phyloP scores from a whole-genome alignment of 92 coral and sea anemone species.

The Epizoanthus fatuus region DNA sequence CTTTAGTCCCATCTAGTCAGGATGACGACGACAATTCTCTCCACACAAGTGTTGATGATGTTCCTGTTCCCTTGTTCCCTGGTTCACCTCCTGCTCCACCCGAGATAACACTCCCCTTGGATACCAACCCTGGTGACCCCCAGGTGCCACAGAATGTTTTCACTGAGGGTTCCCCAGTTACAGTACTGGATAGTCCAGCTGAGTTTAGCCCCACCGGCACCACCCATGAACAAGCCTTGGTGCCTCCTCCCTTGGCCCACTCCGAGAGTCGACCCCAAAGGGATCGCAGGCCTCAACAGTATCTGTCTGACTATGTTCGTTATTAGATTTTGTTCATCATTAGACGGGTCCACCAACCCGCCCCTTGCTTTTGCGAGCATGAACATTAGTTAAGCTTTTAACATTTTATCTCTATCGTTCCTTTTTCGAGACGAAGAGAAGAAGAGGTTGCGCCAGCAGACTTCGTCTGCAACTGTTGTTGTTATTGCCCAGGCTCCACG shows the following conservation, averaged over 20 bases:
- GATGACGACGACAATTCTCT: neutral
- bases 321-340: neutral
- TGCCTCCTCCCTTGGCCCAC: neutral
- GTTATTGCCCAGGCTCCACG: too few species aligned
- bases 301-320: constrained; percentile 2
- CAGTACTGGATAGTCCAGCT: neutral
- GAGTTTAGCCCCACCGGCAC: neutral
- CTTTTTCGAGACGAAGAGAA: too few species aligned
- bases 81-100: too few species aligned
- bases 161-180: neutral
- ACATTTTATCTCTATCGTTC: too few species aligned
- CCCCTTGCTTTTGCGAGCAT: too few species aligned
- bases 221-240: neutral
- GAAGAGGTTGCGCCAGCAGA: too few species aligned
- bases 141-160: neutral
- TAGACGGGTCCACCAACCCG: too few species aligned
- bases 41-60: neutral
- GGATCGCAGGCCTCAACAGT: constrained; percentile 17
- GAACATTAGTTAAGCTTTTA: too few species aligned
- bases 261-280: neutral
- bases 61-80: neutral
- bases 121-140: neutral
- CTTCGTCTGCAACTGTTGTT: too few species aligned
- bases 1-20: neutral
- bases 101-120: too few species aligned